phyloP scores from a whole-genome alignment of 2,888 invertebrate species.

The Philhelius pedissequus region DNA sequence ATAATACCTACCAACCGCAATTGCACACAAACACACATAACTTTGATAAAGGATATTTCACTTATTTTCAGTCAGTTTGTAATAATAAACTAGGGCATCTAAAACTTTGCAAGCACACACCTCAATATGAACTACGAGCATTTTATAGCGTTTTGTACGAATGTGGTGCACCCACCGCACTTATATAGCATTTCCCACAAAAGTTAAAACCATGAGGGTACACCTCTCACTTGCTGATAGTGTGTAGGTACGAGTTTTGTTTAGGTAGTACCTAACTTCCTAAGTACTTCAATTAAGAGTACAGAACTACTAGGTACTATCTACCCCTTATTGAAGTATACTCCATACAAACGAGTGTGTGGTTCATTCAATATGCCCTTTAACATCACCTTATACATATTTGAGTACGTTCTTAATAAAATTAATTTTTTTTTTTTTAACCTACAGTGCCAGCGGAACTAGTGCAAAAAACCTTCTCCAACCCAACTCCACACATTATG shows the following conservation, averaged over 20 bases:
- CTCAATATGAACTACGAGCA: background rate
- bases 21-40: background rate
- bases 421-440: background rate
- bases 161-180: background rate
- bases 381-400: background rate
- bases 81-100: slow-evolving; percentile 9
- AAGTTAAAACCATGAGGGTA: slow-evolving; percentile 10
- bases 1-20: background rate
- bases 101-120: background rate
- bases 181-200: background rate
- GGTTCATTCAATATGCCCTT: background rate
- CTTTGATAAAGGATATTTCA: background rate
- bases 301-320: background rate
- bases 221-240: background rate
- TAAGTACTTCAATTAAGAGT: background rate
- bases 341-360: background rate
- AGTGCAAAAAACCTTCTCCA: too few species aligned
- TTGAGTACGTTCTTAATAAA: background rate
- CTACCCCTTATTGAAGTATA: background rate
- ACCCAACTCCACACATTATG: background rate
- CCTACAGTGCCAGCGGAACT: too few species aligned
- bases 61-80: background rate
- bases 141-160: background rate
- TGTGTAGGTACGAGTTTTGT: too few species aligned
- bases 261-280: too few species aligned